A percentile compares a stretch with the other conserved stretches of the same genome.
Evolutionary conservation across 2,888 invertebrate species (phyloP).

Genomic region (Leptinotarsa rubiginosa): DNA sequence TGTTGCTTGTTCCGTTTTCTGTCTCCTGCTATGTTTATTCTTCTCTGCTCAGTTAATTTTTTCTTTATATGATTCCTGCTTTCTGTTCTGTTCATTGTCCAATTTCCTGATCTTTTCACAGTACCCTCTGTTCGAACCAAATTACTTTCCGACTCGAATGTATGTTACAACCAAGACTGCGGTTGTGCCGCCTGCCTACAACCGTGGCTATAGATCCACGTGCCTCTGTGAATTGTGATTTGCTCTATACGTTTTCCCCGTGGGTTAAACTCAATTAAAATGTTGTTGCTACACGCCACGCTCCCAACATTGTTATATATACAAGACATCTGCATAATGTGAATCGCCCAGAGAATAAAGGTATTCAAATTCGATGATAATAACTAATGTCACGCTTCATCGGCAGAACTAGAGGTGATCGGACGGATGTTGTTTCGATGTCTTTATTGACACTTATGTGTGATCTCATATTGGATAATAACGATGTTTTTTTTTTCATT

Average conservation of each 20-base stretch:
- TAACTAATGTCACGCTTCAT: neutral
- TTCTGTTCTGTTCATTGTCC: too few species aligned
- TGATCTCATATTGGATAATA: too few species aligned
- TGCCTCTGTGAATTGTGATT: constrained; percentile 1
- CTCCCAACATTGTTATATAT: neutral
- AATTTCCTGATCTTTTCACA: too few species aligned
- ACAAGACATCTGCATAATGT: neutral
- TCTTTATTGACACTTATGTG: too few species aligned
- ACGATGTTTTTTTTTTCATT: too few species aligned
- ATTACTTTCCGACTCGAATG: too few species aligned
- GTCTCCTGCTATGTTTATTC: too few species aligned
- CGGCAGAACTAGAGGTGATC: neutral
- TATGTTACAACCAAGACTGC: neutral
- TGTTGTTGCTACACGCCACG: neutral
- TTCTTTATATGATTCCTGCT: too few species aligned
- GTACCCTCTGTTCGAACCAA: neutral
- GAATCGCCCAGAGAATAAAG: neutral
- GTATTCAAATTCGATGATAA: constrained; percentile 8
- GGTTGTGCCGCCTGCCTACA: neutral
- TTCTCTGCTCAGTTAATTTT: too few species aligned
- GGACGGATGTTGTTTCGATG: too few species aligned
- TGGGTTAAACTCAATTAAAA: constrained; percentile 9
- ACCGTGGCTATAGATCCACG: neutral
- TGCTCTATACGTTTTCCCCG: neutral
- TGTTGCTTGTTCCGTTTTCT: too few species aligned